Percentiles rank a stretch among this genome's conserved stretches.
Evolutionary conservation across 64 coral and sea anemone species (phyloP).

Genomic region (Porites lutea): DNA sequence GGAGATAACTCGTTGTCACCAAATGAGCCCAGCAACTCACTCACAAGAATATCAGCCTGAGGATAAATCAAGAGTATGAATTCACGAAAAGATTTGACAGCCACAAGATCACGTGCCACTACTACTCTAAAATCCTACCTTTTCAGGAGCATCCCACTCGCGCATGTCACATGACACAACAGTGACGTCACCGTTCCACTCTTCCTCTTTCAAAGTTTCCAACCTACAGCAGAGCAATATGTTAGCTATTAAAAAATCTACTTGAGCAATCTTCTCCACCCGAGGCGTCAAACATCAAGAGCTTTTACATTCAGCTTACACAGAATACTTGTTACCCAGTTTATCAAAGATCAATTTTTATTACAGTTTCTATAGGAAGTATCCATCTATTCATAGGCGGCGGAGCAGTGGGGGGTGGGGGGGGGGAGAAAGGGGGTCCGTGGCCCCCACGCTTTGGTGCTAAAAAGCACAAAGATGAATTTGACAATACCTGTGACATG

Average conservation of each 20-base stretch:
- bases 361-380: no score
- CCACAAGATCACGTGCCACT: background rate
- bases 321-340: no score
- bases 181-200: conserved; percentile 94
- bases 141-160: conserved; percentile 91
- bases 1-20: conserved; percentile 96
- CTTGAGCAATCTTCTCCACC: background rate
- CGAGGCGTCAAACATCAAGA: no score
- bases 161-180: conserved; percentile 98
- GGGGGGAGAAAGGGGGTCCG: no score
- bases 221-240: conserved; percentile 26
- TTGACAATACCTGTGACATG: no score
- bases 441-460: no score
- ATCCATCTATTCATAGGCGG: no score
- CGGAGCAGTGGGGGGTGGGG: no score
- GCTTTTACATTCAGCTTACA: no score
- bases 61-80: conserved; percentile 2
- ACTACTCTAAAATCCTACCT: conserved; percentile 40
- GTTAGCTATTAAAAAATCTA: no score
- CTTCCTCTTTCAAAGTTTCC: conserved; percentile 91
- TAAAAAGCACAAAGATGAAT: no score
- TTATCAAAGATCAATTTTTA: no score
- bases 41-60: conserved; percentile 94
- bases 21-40: conserved; percentile 94
- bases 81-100: background rate